Evolutionary conservation across 2,113 vertebrate species (phyloP), one percentile per base, ranked within the genome.

Genomic region (Neotragus pygmaeus): DNA sequence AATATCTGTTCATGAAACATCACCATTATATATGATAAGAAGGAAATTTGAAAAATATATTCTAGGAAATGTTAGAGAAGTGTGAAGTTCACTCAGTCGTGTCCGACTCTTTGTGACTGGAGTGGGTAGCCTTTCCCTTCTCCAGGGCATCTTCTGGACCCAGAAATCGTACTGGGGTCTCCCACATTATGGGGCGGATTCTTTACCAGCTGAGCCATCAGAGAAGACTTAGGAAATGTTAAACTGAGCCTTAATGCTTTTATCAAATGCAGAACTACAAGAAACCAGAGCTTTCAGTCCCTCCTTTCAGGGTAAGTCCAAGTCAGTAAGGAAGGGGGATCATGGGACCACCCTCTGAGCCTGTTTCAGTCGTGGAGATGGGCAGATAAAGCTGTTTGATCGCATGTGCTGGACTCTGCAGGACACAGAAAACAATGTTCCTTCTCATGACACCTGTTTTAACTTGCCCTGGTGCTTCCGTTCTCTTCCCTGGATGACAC

Each of bases 61-160:
- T 77, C 51, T 84, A 91, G 66, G 45, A 64, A 90, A 58, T 80
- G 30, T 70, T 39, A 73, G n/a, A 73, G 66, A 73, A 39, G 36
- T 39, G 36, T 39, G 36, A 73, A 73, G 36, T 0, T 39, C 21
- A 0, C 21, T 39, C 36, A 73, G 3, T 73, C 66, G 0, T 39
- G 66, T 25, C 66, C 1, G 3, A 73, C 10, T 39, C 66, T 73
- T 39, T 73, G 66, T 73, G n/a, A 39, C 66, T 39, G 19, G 66
- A 73, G 19, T 73, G 66, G 66, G 66, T 73, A 39, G 66, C 66
- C 36, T 73, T 73, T 73, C 36, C 66, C 21, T 73, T 73, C 66
- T 39, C 36, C 36, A 39, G 66, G 36, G 21, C 10, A 73, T 73
- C 66, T 73, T 39, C 36, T 73, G 36, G 66, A 73, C 66, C n/a